phyloP scores from a whole-genome alignment of 2,888 invertebrate species.

The Agrochola circellaris region DNA sequence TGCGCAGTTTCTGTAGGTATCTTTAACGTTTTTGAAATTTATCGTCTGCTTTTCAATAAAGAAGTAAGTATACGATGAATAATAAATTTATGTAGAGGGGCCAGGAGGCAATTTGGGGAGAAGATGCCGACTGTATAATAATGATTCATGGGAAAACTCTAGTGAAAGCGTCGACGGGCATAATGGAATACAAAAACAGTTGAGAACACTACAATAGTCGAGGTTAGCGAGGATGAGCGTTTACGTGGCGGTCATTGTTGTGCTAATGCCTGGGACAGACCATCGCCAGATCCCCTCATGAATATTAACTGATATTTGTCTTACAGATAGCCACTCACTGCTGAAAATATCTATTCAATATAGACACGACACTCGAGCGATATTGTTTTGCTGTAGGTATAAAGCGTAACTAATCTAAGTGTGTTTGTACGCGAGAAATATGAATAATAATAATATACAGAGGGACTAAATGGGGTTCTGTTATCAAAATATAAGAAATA shows the following conservation, averaged over 20 bases:
- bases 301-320: conserved; percentile 88
- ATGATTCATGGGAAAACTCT: conserved; percentile 64
- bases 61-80: conserved; percentile 39
- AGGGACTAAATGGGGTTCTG: conserved; percentile 27
- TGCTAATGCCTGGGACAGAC: conserved; percentile 83
- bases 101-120: conserved; percentile 33
- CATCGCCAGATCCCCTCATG: conserved; percentile 83
- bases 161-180: conserved; percentile 63
- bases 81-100: conserved; percentile 39
- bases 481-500: conserved; percentile 32
- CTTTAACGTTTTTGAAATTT: conserved; percentile 53
- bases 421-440: conserved; percentile 49
- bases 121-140: conserved; percentile 52
- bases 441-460: conserved; percentile 37
- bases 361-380: conserved; percentile 70
- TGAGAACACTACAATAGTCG: conserved; percentile 81
- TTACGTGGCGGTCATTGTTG: conserved; percentile 83
- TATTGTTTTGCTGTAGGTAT: conserved; percentile 64
- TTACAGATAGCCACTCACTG: conserved; percentile 77
- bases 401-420: conserved; percentile 61
- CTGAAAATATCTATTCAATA: conserved; percentile 79
- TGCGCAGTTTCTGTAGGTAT: conserved; percentile 36
- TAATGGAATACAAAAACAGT: conserved; percentile 75
- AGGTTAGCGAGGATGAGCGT: conserved; percentile 80
- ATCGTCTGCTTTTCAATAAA: conserved; percentile 61